Evolutionary conservation across 2,797 vertebrate genomes (phyloP), one percentile per base, ranked within the genome.

Genomic region (Carduelis carduelis): DNA sequence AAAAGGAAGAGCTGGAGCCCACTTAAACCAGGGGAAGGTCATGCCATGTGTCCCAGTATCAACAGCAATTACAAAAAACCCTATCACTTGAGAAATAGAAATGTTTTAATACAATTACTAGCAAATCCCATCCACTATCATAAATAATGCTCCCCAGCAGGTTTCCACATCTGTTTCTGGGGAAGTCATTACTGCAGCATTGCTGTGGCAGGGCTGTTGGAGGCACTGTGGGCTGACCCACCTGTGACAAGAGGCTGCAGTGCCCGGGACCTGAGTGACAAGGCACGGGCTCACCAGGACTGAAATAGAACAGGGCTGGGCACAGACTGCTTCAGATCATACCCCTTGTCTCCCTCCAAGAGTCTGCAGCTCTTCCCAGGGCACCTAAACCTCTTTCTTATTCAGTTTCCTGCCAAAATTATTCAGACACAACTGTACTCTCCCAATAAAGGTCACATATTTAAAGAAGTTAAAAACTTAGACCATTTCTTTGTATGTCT

Each of bases 21-120:
- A 6, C 8, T 77, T 50, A 22, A 8, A 77, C 21, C 8, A 61
- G 20, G 12, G 18, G 57, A 69, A 59, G 14, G 12, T 49, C 39
- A 17, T 1, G 1, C 14, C 11, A 3, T 1, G 8, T 13, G 20
- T 47, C 4, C 17, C 27, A 47, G 4, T 15, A 44, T 14, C 37
- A 26, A 46, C 3, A 47, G 2, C 27, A 79, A 55, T 27, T 30
- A 52, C 27, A 66, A 80, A 80, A 82, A 37, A 1, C 0, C 5
- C 3, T 4, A 35, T 9, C 19, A 24, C 34, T n/a, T 53, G 5
- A 68, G 57, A 91, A 83, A 70, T 0, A 28, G 5, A 28, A 37
- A 34, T 46, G 13, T 15, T 53, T 61, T 26, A 71, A 19, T 37
- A 50, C 52, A 34, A 76, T 6, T n/a, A 47, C 18, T 15, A 57